Conservation (phyloP, 2,113 vertebrate genomes). For the Notarius quadriscutis region DNA sequence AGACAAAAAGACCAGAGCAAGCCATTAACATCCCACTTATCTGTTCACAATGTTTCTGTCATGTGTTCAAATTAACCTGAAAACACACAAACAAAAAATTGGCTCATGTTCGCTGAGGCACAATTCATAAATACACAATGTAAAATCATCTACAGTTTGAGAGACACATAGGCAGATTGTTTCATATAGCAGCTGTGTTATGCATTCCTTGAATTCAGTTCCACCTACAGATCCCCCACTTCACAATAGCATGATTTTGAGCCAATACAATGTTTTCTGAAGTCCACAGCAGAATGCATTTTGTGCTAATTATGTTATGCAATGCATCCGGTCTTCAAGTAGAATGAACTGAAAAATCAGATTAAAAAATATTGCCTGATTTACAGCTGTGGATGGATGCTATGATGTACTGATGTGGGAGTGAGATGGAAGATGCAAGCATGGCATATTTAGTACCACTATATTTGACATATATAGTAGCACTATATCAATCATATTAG, state of each 20-base stretch:
- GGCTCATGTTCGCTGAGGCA: not conserved
- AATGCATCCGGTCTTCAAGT: not conserved
- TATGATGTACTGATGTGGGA: not conserved
- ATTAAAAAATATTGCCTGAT: not conserved
- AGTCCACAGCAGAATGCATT: slow-evolving; percentile 13
- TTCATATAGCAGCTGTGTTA: not conserved
- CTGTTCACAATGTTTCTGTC: not conserved
- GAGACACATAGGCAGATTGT: not conserved
- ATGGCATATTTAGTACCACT: not conserved
- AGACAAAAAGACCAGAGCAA: not conserved
- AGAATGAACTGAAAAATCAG: not conserved
- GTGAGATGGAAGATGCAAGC: not conserved
- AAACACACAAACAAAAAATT: not conserved
- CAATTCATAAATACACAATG: not conserved
- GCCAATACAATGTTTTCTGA: not conserved
- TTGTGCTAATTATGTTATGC: not conserved
- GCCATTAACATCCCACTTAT: not conserved
- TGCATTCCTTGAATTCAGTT: not conserved
- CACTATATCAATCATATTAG: not conserved
- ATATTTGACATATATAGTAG: not conserved
- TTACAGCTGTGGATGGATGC: not conserved
- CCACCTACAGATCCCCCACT: not conserved
- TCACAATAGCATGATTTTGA: slow-evolving; percentile 12
- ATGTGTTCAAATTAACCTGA: not conserved
- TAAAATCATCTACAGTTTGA: not conserved